phyloP scores from a whole-genome alignment of 2,113 vertebrate species.

The Papio anubis region DNA sequence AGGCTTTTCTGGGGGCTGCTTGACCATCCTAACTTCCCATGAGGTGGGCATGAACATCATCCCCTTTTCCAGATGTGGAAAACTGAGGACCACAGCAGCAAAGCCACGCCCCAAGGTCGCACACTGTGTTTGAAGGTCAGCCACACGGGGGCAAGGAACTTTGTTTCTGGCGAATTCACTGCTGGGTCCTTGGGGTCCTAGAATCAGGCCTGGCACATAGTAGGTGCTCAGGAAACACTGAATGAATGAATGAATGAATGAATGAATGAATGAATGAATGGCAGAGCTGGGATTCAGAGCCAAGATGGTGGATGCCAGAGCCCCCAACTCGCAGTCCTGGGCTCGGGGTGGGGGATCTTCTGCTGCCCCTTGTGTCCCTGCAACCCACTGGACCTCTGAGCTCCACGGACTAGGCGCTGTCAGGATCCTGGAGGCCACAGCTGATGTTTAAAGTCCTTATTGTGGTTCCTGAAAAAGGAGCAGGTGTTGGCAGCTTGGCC shows the following conservation, averaged over 20 bases:
- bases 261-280: too few relatives aligned
- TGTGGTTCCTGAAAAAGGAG: neutral
- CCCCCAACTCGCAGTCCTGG: neutral
- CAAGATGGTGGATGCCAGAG: neutral
- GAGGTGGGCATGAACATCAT: rapidly evolving
- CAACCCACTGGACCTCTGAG: neutral
- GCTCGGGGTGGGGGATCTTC: too few relatives aligned
- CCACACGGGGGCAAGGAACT: rapidly evolving
- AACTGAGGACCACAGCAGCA: neutral
- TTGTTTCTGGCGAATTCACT: rapidly evolving
- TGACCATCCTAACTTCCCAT: neutral
- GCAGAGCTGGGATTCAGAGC: rapidly evolving
- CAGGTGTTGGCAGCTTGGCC: neutral
- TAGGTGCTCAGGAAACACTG: neutral
- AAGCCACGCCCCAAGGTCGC: neutral
- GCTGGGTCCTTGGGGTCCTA: neutral
- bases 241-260: too few relatives aligned
- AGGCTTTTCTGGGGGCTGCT: neutral
- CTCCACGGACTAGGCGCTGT: neutral
- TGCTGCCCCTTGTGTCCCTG: neutral
- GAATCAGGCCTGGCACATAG: rapidly evolving
- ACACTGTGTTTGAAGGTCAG: neutral
- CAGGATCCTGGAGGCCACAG: neutral
- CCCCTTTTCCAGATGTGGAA: neutral
- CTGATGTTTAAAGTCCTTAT: neutral